Evolutionary conservation across 2,888 invertebrate species (phyloP).

Genomic region (Drosophila austrosaltans): DNA sequence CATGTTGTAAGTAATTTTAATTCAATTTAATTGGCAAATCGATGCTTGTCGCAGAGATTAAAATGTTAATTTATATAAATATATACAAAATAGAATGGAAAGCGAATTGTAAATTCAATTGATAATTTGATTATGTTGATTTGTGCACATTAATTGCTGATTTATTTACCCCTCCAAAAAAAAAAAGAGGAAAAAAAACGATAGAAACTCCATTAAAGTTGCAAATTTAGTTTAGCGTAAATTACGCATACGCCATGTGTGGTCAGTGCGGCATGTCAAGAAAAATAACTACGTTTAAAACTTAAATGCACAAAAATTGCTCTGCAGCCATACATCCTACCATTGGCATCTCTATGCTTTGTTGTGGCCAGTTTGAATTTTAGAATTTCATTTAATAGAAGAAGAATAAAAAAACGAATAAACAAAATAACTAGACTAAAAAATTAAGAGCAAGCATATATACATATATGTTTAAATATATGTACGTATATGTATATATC

Average conservation of each 20-base stretch:
- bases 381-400: constrained; percentile 42
- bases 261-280: neutral
- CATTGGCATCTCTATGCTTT: constrained; percentile 51
- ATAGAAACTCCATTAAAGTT: constrained; percentile 20
- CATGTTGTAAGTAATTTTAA: constrained; percentile 51
- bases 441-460: constrained; percentile 2
- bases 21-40: constrained; percentile 47
- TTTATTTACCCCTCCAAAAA: constrained; percentile 49
- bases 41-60: constrained; percentile 39
- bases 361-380: constrained; percentile 61
- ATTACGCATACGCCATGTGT: constrained; percentile 31
- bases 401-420: neutral
- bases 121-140: constrained; percentile 68
- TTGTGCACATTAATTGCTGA: constrained; percentile 58
- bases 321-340: constrained; percentile 34
- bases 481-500: constrained; percentile 59
- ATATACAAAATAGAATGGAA: neutral
- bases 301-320: constrained; percentile 12
- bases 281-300: constrained; percentile 10
- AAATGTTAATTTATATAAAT: constrained; percentile 61
- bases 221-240: constrained; percentile 8
- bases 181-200: constrained; percentile 10
- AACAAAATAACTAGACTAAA: constrained; percentile 3
- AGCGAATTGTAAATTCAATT: constrained; percentile 26
- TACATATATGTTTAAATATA: constrained; percentile 2